Evolutionary conservation across 2,888 invertebrate species (phyloP).

Genomic region (Cactoblastis cactorum): DNA sequence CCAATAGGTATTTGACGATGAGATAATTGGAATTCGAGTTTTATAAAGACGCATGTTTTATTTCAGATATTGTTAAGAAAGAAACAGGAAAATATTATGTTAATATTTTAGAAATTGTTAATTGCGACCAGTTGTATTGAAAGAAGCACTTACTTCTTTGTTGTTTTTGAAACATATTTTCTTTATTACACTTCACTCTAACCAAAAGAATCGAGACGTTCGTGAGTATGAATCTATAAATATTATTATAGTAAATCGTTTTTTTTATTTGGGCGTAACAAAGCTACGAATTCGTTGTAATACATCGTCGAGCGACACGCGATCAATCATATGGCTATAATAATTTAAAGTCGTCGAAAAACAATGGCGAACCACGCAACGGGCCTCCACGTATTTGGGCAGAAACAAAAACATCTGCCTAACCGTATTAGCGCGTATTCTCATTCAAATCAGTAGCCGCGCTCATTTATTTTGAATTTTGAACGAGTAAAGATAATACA

Average conservation of each 20-base stretch:
- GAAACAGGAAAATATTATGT: not conserved
- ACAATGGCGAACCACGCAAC: conserved; percentile 29
- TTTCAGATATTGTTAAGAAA: conserved; percentile 6
- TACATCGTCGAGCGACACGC: conserved; percentile 18
- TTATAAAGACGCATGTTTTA: conserved; percentile 17
- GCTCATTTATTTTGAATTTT: conserved; percentile 71
- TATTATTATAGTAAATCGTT: conserved; percentile 13
- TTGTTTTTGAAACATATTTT: not conserved
- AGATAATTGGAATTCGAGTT: conserved; percentile 21
- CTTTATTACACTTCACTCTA: not conserved
- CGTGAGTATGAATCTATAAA: conserved; percentile 12
- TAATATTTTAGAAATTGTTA: not conserved
- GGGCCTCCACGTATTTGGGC: conserved; percentile 47
- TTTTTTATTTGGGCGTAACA: conserved; percentile 13
- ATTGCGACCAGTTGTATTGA: not conserved
- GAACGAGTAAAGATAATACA: conserved; percentile 60
- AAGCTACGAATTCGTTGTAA: conserved; percentile 27
- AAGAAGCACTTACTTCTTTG: not conserved
- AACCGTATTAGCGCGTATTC: conserved; percentile 69
- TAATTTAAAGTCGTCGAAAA: conserved; percentile 23
- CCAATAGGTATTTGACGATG: conserved; percentile 17
- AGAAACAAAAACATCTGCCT: conserved; percentile 62
- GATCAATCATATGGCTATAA: conserved; percentile 30
- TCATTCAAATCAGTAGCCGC: conserved; percentile 76
- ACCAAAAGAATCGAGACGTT: not conserved